Percentiles rank a stretch among this genome's conserved stretches.
These are phyloP conservation scores for Myxocyprinus asiaticus DNA, from an alignment of 2,113 vertebrate species.

Conservation along the genomic window DNA sequence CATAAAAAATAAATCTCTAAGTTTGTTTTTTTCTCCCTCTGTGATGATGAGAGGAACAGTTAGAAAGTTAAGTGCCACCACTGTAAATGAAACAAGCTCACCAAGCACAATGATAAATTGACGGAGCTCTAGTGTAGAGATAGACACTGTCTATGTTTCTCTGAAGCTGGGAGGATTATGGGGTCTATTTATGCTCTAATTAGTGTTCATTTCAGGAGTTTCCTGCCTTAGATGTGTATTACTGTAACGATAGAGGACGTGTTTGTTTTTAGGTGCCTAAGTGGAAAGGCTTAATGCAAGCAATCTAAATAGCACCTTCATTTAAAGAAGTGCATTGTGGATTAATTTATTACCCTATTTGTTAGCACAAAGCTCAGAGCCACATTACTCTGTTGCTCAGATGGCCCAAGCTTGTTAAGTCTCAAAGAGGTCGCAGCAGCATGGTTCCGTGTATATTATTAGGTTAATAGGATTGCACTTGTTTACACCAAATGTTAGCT, in stretches of 20 bases:
- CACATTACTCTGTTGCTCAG: slow-evolving; percentile 31
- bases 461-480: slow-evolving; percentile 66
- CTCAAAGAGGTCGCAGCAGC: slow-evolving; percentile 37
- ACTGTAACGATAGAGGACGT: slow-evolving; percentile 24
- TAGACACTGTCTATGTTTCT: background rate
- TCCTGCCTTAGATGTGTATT: slow-evolving; percentile 33
- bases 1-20: slow-evolving; percentile 44
- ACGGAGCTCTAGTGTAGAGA: background rate
- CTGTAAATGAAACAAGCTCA: slow-evolving; percentile 19
- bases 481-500: slow-evolving; percentile 66
- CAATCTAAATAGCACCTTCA: slow-evolving; percentile 9
- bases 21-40: slow-evolving; percentile 27
- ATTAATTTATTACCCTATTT: slow-evolving; percentile 42
- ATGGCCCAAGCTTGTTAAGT: slow-evolving; percentile 49
- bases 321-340: slow-evolving; percentile 23
- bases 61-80: slow-evolving; percentile 11
- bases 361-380: slow-evolving; percentile 38
- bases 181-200: slow-evolving; percentile 30
- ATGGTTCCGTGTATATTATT: slow-evolving; percentile 56
- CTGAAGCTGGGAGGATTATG: background rate
- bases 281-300: slow-evolving; percentile 3
- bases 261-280: slow-evolving; percentile 28
- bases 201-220: slow-evolving; percentile 18
- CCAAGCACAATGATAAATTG: slow-evolving; percentile 2
- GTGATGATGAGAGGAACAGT: slow-evolving; percentile 38